A percentile compares a stretch with the other conserved stretches of the same genome.
These are phyloP conservation scores for Synanceia verrucosa DNA, from an alignment of 2,797 vertebrate genomes.

Conservation along the genomic window DNA sequence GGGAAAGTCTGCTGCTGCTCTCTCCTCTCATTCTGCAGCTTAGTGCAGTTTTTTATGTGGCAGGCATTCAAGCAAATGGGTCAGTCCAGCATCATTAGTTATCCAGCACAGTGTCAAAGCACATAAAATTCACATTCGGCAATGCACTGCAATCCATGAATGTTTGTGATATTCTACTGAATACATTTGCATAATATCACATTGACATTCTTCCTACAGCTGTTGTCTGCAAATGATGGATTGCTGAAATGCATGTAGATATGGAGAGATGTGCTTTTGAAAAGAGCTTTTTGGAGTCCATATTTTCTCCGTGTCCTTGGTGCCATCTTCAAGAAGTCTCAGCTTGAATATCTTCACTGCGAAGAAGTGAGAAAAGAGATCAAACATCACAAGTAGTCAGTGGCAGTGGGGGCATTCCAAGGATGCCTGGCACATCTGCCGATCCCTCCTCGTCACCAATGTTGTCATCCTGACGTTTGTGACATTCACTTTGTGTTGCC, in stretches of 20 bases:
- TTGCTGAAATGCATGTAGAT: constrained; percentile 22
- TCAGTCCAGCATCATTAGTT: constrained; percentile 45
- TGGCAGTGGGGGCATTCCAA: not conserved
- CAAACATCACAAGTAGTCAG: constrained; percentile 3
- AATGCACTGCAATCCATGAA: constrained; percentile 27
- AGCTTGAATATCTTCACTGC: not conserved
- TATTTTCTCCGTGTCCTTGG: not conserved
- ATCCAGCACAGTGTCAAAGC: constrained; percentile 50
- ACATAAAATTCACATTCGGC: constrained; percentile 50
- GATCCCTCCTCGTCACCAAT: constrained; percentile 19
- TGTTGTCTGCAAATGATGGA: constrained; percentile 44
- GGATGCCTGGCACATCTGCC: constrained; percentile 22
- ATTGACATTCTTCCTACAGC: constrained; percentile 40
- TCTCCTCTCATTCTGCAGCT: constrained; percentile 4
- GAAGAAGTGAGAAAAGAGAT: constrained; percentile 6
- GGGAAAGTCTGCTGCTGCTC: constrained; percentile 5
- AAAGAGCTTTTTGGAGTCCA: constrained; percentile 21
- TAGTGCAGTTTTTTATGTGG: constrained; percentile 16
- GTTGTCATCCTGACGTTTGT: constrained; percentile 24
- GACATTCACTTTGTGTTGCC: constrained; percentile 40
- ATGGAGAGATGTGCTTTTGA: constrained; percentile 3
- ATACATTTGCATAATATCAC: constrained; percentile 53
- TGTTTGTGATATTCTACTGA: constrained; percentile 41
- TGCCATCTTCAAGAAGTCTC: constrained; percentile 7
- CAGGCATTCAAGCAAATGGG: constrained; percentile 37